These are phyloP conservation scores for Chaenogobius annularis DNA, from an alignment of 2,113 vertebrate genomes.

Conservation along the genomic window DNA sequence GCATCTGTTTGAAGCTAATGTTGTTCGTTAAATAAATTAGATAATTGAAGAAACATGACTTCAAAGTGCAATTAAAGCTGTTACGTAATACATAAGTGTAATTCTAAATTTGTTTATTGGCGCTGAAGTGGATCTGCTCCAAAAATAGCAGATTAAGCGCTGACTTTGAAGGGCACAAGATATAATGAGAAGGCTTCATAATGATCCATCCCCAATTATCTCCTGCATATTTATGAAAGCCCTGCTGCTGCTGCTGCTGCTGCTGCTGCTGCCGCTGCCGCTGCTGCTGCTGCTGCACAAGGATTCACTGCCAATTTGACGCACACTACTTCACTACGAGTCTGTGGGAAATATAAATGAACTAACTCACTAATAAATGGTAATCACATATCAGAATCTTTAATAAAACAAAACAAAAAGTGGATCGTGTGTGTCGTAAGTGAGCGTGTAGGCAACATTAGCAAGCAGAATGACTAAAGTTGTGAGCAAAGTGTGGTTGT, in stretches of 20 bases:
- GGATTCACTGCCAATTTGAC: constrained; percentile 4
- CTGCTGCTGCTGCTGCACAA: background rate
- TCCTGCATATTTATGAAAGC: constrained; percentile 6
- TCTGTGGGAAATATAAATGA: background rate
- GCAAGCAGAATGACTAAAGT: background rate
- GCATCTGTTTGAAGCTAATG: background rate
- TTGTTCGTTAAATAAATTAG: background rate
- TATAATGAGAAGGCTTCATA: constrained; percentile 8
- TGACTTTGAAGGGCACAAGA: constrained; percentile 9
- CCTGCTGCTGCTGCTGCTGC: background rate
- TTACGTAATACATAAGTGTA: background rate
- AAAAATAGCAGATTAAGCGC: constrained; percentile 8
- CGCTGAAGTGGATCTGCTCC: background rate
- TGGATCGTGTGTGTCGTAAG: background rate
- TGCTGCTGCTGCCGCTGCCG: no score
- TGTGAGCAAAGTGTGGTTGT: background rate
- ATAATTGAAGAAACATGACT: background rate
- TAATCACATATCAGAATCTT: background rate
- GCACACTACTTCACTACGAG: background rate
- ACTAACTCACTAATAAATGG: background rate
- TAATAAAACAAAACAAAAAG: background rate
- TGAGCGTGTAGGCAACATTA: no score
- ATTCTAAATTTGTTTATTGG: constrained; percentile 3
- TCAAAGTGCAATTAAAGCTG: background rate
- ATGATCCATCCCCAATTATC: constrained; percentile 13